phyloP scores from a whole-genome alignment of 2,113 vertebrate species.

The Talpa occidentalis region DNA sequence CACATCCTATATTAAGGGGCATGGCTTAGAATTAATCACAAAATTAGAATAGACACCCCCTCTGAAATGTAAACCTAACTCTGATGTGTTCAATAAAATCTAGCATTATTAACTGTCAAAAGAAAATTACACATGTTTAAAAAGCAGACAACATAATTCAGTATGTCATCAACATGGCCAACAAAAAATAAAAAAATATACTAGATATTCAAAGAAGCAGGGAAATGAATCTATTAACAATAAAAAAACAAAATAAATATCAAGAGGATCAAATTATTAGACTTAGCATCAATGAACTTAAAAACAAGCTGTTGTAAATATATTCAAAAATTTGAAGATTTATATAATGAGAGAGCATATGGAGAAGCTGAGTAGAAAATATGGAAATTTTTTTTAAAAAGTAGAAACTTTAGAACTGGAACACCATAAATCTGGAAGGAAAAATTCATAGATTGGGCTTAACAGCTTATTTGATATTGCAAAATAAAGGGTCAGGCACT shows the following conservation, averaged over 20 bases:
- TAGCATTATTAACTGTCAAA: neutral
- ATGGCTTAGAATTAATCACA: neutral
- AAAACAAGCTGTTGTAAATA: neutral
- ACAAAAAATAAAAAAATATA: slow-evolving; percentile 8
- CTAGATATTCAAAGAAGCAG: neutral
- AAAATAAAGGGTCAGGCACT: neutral
- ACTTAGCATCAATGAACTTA: neutral
- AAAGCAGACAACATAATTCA: neutral
- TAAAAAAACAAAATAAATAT: neutral
- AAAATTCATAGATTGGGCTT: neutral
- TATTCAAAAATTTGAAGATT: neutral
- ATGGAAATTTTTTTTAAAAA: neutral
- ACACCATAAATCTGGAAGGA: neutral
- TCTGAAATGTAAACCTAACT: neutral
- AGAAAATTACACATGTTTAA: neutral
- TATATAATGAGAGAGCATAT: neutral
- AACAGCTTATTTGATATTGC: neutral
- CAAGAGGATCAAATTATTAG: neutral
- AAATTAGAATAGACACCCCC: neutral
- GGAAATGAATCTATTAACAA: neutral
- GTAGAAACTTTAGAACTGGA: neutral
- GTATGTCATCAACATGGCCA: neutral
- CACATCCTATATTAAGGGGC: neutral
- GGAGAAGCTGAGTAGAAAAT: neutral
- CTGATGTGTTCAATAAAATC: neutral